Percentiles rank a stretch among this genome's conserved stretches.
These are phyloP conservation scores for Chironomus striatipennis DNA, from an alignment of 1,140 invertebrate species.

Conservation along the genomic window DNA sequence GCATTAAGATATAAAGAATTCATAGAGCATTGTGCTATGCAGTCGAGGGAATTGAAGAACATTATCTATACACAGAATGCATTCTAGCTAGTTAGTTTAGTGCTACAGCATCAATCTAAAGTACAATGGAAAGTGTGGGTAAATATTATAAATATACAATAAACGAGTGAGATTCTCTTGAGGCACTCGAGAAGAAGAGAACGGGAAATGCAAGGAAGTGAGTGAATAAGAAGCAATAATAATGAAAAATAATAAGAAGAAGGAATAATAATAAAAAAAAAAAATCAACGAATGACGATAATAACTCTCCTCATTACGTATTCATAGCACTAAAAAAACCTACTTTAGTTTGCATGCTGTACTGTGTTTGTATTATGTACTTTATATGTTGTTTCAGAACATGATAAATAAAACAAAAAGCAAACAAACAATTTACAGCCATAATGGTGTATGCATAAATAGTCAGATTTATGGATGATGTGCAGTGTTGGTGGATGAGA, in stretches of 20 bases:
- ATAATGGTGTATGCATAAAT: not conserved
- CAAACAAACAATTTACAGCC: conserved; percentile 8
- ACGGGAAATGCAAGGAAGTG: no score
- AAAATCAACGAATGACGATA: conserved; percentile 14
- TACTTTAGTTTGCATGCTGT: not conserved
- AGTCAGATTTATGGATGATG: no score
- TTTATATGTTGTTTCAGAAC: not conserved
- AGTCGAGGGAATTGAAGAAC: not conserved
- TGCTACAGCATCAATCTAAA: no score
- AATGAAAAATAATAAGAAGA: no score
- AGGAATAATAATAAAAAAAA: not conserved
- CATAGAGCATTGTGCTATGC: not conserved
- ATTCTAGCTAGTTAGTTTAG: no score
- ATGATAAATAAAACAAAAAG: conserved; percentile 1
- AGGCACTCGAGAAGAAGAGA: no score
- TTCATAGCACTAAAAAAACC: conserved; percentile 15
- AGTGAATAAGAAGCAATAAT: no score
- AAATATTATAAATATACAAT: no score
- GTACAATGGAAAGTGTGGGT: no score
- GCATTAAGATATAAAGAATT: conserved; percentile 10
- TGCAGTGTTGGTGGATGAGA: no score
- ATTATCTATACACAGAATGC: not conserved
- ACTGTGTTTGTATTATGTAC: not conserved
- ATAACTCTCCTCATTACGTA: conserved; percentile 17
- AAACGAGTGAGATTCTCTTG: no score